Conservation (phyloP, 23 tunicate species). For the Botrylloides violaceus region DNA sequence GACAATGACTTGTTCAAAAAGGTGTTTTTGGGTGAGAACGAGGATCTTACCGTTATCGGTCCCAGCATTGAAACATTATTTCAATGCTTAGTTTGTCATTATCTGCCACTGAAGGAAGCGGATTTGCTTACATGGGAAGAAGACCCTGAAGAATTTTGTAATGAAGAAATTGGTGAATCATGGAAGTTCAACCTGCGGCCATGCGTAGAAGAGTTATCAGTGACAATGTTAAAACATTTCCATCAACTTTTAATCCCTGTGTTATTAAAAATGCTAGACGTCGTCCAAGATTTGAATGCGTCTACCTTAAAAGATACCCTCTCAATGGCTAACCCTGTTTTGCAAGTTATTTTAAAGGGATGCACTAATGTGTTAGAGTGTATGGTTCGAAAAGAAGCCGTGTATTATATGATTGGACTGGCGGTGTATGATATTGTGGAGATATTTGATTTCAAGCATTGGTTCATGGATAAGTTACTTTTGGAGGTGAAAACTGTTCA, state of each 20-base stretch:
- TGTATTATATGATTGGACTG: slow-evolving; percentile 58
- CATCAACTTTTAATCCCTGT: not conserved
- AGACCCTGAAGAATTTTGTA: slow-evolving; percentile 78
- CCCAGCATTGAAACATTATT: slow-evolving; percentile 1
- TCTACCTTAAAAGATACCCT: not conserved
- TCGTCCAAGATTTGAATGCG: slow-evolving; percentile 2
- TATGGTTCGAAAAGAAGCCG: slow-evolving; percentile 50
- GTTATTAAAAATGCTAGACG: not conserved
- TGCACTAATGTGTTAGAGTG: slow-evolving; percentile 10
- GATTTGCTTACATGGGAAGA: slow-evolving; percentile 72
- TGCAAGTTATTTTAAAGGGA: not conserved
- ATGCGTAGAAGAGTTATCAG: slow-evolving; percentile 43
- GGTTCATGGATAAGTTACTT: slow-evolving; percentile 35
- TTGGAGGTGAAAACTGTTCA: slow-evolving; percentile 44
- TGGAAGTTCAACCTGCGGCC: slow-evolving; percentile 83
- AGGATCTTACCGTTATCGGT: not conserved
- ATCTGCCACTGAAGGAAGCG: slow-evolving; percentile 34
- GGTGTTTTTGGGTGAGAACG: not conserved
- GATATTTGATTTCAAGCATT: slow-evolving; percentile 53
- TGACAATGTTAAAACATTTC: slow-evolving; percentile 8
- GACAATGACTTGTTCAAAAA: not conserved
- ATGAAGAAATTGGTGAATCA: slow-evolving; percentile 78
- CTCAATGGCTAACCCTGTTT: not conserved
- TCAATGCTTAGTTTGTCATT: slow-evolving; percentile 50
- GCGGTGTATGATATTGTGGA: slow-evolving; percentile 67